These are phyloP conservation scores for Saccostrea echinata DNA, from an alignment of 1,140 invertebrate genomes.

Conservation along the genomic window DNA sequence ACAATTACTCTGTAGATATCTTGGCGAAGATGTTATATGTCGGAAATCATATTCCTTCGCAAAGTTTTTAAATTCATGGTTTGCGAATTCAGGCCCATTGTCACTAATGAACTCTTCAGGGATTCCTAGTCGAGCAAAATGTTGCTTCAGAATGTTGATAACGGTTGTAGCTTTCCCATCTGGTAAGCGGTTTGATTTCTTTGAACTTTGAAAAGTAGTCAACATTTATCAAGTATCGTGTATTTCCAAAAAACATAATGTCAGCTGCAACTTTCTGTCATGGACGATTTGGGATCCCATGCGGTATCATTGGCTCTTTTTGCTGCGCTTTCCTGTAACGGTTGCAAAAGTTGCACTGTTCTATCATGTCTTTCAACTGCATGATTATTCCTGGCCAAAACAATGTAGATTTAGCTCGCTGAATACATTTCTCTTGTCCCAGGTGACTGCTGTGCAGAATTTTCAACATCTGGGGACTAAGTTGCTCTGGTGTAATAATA, in stretches of 20 bases:
- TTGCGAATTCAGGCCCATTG: slow-evolving; percentile 64
- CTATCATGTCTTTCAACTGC: slow-evolving; percentile 52
- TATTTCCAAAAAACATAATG: slow-evolving; percentile 4
- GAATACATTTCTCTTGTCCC: slow-evolving; percentile 1
- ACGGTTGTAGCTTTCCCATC: slow-evolving; percentile 48
- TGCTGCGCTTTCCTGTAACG: slow-evolving; percentile 15
- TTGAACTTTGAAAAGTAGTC: slow-evolving; percentile 62
- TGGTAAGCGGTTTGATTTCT: slow-evolving; percentile 47
- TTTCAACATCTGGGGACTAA: background rate
- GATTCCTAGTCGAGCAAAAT: slow-evolving; percentile 65
- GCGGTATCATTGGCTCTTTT: slow-evolving; percentile 35
- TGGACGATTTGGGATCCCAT: background rate
- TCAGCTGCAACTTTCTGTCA: slow-evolving; percentile 47
- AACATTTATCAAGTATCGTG: slow-evolving; percentile 28
- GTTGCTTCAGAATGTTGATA: slow-evolving; percentile 56
- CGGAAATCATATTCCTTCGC: slow-evolving; percentile 56
- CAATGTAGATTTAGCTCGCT: slow-evolving; percentile 1
- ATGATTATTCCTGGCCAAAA: background rate
- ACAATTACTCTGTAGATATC: slow-evolving; percentile 62
- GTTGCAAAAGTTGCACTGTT: slow-evolving; percentile 33
- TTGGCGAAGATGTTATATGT: slow-evolving; percentile 57
- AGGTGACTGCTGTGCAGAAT: background rate
- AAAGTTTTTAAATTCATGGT: slow-evolving; percentile 63
- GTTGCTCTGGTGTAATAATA: background rate
- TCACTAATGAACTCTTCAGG: slow-evolving; percentile 60